Conservation (phyloP, 2,888 invertebrate genomes). For the Dromius quadrimaculatus region DNA sequence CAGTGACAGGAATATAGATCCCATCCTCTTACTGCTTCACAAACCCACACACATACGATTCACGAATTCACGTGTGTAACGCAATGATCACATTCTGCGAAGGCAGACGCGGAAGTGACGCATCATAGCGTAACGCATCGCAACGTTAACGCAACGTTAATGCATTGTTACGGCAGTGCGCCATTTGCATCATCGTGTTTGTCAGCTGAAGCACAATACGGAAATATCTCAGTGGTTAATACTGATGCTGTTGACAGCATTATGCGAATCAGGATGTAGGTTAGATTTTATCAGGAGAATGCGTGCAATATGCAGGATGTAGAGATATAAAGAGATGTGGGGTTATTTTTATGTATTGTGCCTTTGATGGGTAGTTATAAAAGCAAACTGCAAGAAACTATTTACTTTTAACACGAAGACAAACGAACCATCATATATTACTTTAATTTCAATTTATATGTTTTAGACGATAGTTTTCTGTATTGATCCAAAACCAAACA, state of each 20-base stretch:
- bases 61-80: not conserved
- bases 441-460: no score
- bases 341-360: no score
- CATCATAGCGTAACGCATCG: conserved; percentile 14
- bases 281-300: not conserved
- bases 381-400: no score
- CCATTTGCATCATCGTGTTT: conserved; percentile 16
- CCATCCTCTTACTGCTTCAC: no score
- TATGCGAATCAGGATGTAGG: not conserved
- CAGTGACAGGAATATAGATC: no score
- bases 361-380: no score
- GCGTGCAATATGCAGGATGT: no score
- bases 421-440: no score
- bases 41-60: not conserved
- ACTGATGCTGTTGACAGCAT: not conserved
- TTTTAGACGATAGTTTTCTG: no score
- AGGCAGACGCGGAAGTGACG: conserved; percentile 34
- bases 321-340: no score
- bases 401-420: no score
- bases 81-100: conserved; percentile 18
- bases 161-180: not conserved
- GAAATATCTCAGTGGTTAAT: conserved; percentile 8
- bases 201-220: not conserved
- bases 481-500: no score
- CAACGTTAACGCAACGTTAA: not conserved